These are phyloP conservation scores for Hyposoter didymator DNA, from an alignment of 2,888 invertebrate genomes.

Conservation along the genomic window DNA sequence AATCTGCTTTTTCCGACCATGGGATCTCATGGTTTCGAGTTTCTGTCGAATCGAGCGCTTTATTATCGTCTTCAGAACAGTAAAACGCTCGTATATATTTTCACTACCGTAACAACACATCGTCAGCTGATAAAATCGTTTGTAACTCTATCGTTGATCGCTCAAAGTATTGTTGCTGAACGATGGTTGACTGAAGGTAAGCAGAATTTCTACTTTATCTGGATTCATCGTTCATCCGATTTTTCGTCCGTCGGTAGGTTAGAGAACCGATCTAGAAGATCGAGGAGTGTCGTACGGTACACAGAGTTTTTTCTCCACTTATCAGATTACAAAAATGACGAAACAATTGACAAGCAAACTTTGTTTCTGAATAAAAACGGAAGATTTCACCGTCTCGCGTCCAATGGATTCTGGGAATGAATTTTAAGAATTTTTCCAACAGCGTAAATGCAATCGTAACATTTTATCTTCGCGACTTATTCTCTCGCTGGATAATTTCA, in stretches of 20 bases:
- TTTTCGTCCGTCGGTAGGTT: not conserved
- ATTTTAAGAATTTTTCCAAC: conserved; percentile 38
- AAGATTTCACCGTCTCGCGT: not conserved
- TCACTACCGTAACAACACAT: not conserved
- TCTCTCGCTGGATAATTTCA: conserved; percentile 48
- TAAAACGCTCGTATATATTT: not conserved
- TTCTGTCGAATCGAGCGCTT: not conserved
- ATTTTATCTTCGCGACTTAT: not conserved
- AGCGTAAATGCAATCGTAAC: conserved; percentile 25
- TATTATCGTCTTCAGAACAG: conserved; percentile 21
- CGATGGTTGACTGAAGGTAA: not conserved
- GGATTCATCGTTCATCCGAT: not conserved
- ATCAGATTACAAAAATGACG: not conserved
- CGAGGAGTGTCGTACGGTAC: not conserved
- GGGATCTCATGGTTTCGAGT: not conserved
- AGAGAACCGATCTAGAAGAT: not conserved
- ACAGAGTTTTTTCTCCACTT: not conserved
- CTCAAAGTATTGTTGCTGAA: not conserved
- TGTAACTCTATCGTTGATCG: conserved; percentile 9
- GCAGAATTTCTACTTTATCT: conserved; percentile 30
- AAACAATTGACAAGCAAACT: not conserved
- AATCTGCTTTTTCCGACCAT: too few species aligned
- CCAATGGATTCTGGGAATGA: conserved; percentile 18
- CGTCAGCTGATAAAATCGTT: not conserved
- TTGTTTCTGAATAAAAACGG: not conserved